Evolutionary conservation across 2,888 invertebrate species (phyloP), one percentile per base, ranked within the genome.

Genomic region (Baccha elongata): DNA sequence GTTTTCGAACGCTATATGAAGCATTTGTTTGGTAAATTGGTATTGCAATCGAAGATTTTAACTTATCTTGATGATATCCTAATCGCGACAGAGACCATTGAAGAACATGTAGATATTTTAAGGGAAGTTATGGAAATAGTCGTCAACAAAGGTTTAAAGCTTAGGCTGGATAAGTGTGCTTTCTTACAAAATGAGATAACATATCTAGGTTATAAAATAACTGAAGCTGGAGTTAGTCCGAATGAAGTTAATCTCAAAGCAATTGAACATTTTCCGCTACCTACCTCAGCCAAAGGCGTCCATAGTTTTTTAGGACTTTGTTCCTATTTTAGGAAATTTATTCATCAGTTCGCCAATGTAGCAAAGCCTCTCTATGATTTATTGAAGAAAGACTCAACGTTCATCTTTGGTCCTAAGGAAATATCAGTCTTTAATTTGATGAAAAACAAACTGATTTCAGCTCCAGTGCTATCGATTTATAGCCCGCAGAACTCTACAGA

Each of bases 401-500:
- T 80, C 44, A 19, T 52, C 19, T 78, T 80, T 46, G 53, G 46
- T 10, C 5, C 15, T 11, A 50, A 48, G 11, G 71, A 73, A 67
- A 23, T 62, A 19, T 37, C 64, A 55, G 50, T 55, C 5, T 80
- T 84, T 46, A 58, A 84, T 35, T 52, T 42, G n/a, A n/a, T n/a
- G n/a, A n/a, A n/a, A n/a, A n/a, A n/a, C n/a, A n/a, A n/a, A n/a
- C n/a, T n/a, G n/a, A n/a, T n/a, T n/a, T n/a, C n/a, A n/a, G n/a
- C n/a, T n/a, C n/a, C n/a, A n/a, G n/a, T n/a, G n/a, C n/a, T n/a
- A n/a, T 84, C 86, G 4, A 74, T 89, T 6, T 89, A 83, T 79
- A 73, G 78, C 13, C 87, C 87, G 6, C 26, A 60, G n/a, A 21
- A 46, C 32, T 85, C 85, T 67, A 88, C 87, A 10, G 86, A 88